Evolutionary conservation across 2,113 vertebrate genomes (phyloP).

Genomic region (Neodontobutis hainanensis): DNA sequence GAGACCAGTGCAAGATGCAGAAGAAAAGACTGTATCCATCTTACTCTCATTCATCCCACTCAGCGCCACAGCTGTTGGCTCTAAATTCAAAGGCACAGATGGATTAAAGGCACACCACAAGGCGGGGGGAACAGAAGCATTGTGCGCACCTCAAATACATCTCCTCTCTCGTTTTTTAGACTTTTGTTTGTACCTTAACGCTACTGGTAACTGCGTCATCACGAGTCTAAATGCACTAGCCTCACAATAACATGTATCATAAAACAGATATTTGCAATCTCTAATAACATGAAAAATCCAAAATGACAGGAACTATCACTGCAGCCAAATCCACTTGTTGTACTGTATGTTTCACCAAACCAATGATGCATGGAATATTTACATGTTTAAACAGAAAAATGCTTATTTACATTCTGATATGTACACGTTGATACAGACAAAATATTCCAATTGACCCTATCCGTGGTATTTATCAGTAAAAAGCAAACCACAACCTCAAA

Average conservation of each 20-base stretch:
- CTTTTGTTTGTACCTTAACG: slow-evolving; percentile 38
- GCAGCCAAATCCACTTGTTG: not conserved
- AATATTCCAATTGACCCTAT: no score
- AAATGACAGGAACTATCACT: not conserved
- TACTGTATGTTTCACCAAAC: not conserved
- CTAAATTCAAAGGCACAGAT: slow-evolving; percentile 39
- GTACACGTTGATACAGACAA: no score
- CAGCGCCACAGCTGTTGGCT: slow-evolving; percentile 15
- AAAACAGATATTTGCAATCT: slow-evolving; percentile 15
- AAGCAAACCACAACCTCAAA: no score
- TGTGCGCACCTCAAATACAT: slow-evolving; percentile 26
- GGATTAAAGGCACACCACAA: slow-evolving; percentile 53
- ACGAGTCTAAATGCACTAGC: slow-evolving; percentile 18
- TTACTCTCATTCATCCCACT: slow-evolving; percentile 13
- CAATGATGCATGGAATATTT: no score
- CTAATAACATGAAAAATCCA: slow-evolving; percentile 8
- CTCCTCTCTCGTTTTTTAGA: slow-evolving; percentile 31
- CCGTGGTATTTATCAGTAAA: no score
- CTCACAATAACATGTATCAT: slow-evolving; percentile 42
- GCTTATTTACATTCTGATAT: no score
- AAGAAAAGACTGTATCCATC: slow-evolving; percentile 13
- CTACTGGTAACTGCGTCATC: slow-evolving; percentile 27
- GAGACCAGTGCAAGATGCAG: not conserved
- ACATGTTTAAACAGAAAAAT: no score
- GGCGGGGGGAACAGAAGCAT: slow-evolving; percentile 32